A percentile compares a stretch with the other conserved stretches of the same genome.
Evolutionary conservation across 2,888 invertebrate genomes (phyloP).

Genomic region (Acanthosoma haemorrhoidale): DNA sequence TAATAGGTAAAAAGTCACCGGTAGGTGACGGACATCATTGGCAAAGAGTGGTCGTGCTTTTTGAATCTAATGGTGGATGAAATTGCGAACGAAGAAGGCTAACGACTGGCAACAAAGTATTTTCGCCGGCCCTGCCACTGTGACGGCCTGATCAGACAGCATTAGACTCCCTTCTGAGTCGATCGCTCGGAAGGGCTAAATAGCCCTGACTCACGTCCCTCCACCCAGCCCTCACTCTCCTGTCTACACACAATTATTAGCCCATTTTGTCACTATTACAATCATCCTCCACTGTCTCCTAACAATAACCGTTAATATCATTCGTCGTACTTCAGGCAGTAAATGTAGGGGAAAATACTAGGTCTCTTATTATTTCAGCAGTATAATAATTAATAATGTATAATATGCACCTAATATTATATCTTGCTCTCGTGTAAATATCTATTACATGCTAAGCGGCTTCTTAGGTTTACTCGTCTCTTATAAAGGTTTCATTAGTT

Average conservation of each 20-base stretch:
- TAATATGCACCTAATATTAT: no score
- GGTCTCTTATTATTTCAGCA: no score
- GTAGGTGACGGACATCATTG: not conserved
- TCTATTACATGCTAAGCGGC: no score
- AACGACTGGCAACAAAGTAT: not conserved
- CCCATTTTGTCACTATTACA: constrained; percentile 12
- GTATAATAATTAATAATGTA: no score
- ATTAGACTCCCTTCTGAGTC: constrained; percentile 13
- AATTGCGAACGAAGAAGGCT: not conserved
- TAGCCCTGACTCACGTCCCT: constrained; percentile 21
- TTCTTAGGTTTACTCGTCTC: no score
- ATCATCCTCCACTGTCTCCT: not conserved
- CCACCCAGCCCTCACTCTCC: not conserved
- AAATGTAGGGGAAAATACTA: no score
- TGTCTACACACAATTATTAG: not conserved
- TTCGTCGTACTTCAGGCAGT: not conserved
- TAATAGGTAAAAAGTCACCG: not conserved
- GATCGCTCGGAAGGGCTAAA: constrained; percentile 25
- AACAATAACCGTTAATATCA: not conserved
- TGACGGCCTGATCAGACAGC: not conserved
- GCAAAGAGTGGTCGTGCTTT: not conserved
- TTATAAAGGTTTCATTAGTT: no score
- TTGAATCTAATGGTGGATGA: not conserved
- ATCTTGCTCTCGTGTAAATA: no score
- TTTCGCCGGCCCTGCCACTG: no score